phyloP scores from a whole-genome alignment of 1,140 invertebrate genomes.

The Drosophila tani region DNA sequence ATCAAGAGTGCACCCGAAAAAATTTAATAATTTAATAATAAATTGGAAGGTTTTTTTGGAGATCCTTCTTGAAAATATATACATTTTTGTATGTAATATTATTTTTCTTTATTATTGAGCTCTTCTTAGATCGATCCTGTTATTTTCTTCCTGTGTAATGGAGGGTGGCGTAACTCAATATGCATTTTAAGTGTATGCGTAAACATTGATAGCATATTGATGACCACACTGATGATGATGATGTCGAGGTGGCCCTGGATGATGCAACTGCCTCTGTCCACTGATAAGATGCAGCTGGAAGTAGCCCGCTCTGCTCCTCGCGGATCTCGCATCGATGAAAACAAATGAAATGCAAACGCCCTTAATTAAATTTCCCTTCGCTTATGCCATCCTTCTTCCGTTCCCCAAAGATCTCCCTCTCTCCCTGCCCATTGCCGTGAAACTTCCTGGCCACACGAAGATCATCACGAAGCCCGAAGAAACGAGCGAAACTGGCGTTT shows the following conservation, averaged over 20 bases:
- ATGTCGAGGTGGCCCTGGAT: constrained; percentile 24
- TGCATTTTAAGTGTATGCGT: constrained; percentile 76
- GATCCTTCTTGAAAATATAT: too few species aligned
- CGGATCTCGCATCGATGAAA: constrained; percentile 57
- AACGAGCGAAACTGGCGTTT: constrained; percentile 57
- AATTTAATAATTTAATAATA: background rate
- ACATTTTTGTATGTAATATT: too few species aligned
- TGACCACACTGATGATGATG: constrained; percentile 39
- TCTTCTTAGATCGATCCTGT: fast-evolving
- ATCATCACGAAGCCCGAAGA: constrained; percentile 43
- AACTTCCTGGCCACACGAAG: constrained; percentile 61
- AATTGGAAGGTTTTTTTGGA: too few species aligned
- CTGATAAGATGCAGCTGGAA: constrained; percentile 69
- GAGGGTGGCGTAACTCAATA: constrained; percentile 65
- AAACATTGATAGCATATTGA: constrained; percentile 83
- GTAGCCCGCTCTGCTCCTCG: constrained; percentile 12
- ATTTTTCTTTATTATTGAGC: background rate
- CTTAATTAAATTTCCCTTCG: constrained; percentile 72
- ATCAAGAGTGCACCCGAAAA: constrained; percentile 3
- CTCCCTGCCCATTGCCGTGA: constrained; percentile 29
- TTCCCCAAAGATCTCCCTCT: constrained; percentile 17
- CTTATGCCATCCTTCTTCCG: constrained; percentile 32
- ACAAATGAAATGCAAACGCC: constrained; percentile 79
- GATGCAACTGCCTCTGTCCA: constrained; percentile 70
- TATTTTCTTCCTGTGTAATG: constrained; percentile 7